These are phyloP conservation scores for Leucozona laternaria DNA, from an alignment of 2,888 invertebrate species.

Conservation along the genomic window DNA sequence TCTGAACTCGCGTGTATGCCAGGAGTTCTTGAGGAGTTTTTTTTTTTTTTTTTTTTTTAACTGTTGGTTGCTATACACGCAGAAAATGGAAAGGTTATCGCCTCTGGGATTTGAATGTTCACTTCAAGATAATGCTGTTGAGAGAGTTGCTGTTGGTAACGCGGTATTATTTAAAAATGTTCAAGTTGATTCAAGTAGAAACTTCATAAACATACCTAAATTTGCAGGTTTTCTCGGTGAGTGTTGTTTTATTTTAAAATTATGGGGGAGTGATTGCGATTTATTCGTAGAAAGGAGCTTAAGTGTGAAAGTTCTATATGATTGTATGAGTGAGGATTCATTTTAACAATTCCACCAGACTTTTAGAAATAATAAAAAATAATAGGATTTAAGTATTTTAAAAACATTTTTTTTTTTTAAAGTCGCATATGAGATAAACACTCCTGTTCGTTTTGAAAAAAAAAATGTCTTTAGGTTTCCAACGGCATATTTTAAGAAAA, in stretches of 20 bases:
- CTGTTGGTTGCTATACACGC: slow-evolving; percentile 14
- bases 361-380: too few relatives aligned
- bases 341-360: not conserved
- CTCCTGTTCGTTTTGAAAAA: too few relatives aligned
- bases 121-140: slow-evolving; percentile 57
- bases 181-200: slow-evolving; percentile 69
- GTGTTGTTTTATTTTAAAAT: not conserved
- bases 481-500: too few relatives aligned
- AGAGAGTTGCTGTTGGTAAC: slow-evolving; percentile 36
- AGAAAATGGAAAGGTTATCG: slow-evolving; percentile 45
- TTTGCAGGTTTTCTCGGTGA: not conserved
- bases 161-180: slow-evolving; percentile 17
- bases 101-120: slow-evolving; percentile 69
- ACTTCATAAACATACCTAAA: slow-evolving; percentile 51
- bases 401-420: too few relatives aligned
- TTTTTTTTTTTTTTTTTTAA: slow-evolving; percentile 9
- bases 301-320: not conserved
- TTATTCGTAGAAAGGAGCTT: not conserved
- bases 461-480: too few relatives aligned
- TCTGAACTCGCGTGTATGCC: not conserved
- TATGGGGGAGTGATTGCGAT: not conserved
- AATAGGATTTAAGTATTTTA: too few relatives aligned
- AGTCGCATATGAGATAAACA: too few relatives aligned
- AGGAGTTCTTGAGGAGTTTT: slow-evolving; percentile 61
- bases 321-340: not conserved